Evolutionary conservation across 1,140 invertebrate genomes (phyloP), one percentile per base, ranked within the genome.

Genomic region (Lutraria rhynchaena): DNA sequence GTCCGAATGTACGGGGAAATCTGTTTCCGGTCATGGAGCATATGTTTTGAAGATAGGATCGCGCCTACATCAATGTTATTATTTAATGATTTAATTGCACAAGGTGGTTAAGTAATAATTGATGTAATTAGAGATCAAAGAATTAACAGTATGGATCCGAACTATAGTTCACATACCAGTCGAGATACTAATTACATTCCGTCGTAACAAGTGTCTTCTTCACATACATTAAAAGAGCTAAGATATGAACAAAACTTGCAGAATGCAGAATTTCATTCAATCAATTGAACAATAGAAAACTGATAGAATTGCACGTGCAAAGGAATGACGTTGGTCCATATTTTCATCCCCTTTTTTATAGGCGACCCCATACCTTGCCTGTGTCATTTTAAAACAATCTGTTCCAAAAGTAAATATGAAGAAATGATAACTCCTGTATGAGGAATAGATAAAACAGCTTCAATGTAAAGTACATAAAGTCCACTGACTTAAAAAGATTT

Each of bases 401-500:
- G 22, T 65, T 46, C 11, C 1, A 27, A 65, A 65, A 65, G 24
- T 27, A 65, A 65, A 65, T 65, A 65, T 24, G 41, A n/a, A 65
- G 27, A 44, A 65, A 65, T 65, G 61, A 65, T 65, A 65, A 65
- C 17, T 65, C 27, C 11, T 24, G 61, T 5, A 65, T 15, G 15
- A 65, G 27, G 24, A 19, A 44, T 13, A 27, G 41, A 46, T 46
- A 65, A 65, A 65, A 46, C 37, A 13, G 33, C 37, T 35, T 65
- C 31, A 11, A 24, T 33, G 41, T 17, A 9, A 44, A 46, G 35
- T 46, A 46, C 37, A 9, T 46, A 22, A 65, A 46, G 35, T 24
- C 35, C 19, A 29, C 7, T 44, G 41, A 44, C 41, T 41, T 74
- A 44, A 60, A 74, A 44, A 37, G 71, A 58, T 58, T 74, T 74